These are phyloP conservation scores for Acropternis orthonyx DNA, from an alignment of 2,797 vertebrate genomes.

Conservation along the genomic window DNA sequence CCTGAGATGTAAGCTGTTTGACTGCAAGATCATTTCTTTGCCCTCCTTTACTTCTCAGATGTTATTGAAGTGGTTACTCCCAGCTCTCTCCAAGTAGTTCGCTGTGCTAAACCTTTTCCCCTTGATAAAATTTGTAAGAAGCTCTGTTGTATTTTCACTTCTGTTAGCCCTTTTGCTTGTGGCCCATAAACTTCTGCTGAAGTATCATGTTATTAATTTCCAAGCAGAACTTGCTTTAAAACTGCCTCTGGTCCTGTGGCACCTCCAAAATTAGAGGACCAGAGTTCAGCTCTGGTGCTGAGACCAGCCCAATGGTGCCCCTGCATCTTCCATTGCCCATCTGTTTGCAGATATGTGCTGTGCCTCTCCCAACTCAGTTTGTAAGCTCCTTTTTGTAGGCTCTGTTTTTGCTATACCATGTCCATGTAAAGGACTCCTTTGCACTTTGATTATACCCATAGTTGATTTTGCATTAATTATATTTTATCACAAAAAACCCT, in stretches of 20 bases:
- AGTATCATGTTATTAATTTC: background rate
- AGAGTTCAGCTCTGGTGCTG: accelerated
- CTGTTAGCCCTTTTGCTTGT: background rate
- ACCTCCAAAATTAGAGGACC: background rate
- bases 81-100: background rate
- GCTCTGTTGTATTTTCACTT: background rate
- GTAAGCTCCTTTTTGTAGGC: background rate
- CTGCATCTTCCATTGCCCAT: background rate
- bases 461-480: background rate
- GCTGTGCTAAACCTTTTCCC: background rate
- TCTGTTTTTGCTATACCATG: background rate
- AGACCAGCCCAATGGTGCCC: accelerated
- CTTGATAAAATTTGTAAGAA: background rate
- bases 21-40: background rate
- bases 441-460: background rate
- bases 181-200: background rate
- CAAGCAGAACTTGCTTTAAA: background rate
- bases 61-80: background rate
- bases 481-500: background rate
- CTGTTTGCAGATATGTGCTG: background rate
- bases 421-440: background rate
- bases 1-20: background rate
- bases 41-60: background rate
- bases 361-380: accelerated
- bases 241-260: background rate